A percentile compares a stretch with the other conserved stretches of the same genome.
phyloP scores from a whole-genome alignment of 2,113 vertebrate species.

The Labeo rohita region DNA sequence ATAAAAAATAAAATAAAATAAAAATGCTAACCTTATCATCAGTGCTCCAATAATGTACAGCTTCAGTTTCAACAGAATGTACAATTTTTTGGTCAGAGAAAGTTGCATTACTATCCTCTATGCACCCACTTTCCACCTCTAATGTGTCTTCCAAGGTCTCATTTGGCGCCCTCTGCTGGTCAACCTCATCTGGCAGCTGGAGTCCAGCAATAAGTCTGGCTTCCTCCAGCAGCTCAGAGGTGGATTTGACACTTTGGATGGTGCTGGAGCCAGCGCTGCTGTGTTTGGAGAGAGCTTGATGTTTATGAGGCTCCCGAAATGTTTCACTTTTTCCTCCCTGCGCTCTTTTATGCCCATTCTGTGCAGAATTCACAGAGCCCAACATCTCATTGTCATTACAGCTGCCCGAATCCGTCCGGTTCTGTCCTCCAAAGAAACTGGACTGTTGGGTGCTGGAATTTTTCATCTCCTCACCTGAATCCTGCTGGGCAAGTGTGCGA shows the following conservation, averaged over 20 bases:
- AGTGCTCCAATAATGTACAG: neutral
- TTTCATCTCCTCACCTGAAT: neutral
- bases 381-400: slow-evolving; percentile 11
- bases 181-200: slow-evolving; percentile 46
- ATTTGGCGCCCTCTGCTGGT: slow-evolving; percentile 50
- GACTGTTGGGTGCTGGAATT: neutral
- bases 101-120: slow-evolving; percentile 73
- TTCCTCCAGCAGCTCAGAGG: slow-evolving; percentile 52
- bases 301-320: slow-evolving; percentile 18
- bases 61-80: neutral
- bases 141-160: slow-evolving; percentile 37
- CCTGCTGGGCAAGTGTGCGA: neutral
- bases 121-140: slow-evolving; percentile 58
- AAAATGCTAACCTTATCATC: slow-evolving; percentile 56
- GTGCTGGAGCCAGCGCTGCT: neutral
- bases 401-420: neutral
- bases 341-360: slow-evolving; percentile 20
- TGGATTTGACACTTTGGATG: slow-evolving; percentile 67
- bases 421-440: neutral
- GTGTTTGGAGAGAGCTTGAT: slow-evolving; percentile 46
- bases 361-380: slow-evolving; percentile 37
- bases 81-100: slow-evolving; percentile 66
- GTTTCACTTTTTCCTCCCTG: slow-evolving; percentile 38
- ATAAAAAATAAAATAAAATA: neutral
- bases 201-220: slow-evolving; percentile 37